These are phyloP conservation scores for Hydractinia echinata DNA, from an alignment of 30 jellyfish, hydroid and myxozoan species.

Conservation along the genomic window DNA sequence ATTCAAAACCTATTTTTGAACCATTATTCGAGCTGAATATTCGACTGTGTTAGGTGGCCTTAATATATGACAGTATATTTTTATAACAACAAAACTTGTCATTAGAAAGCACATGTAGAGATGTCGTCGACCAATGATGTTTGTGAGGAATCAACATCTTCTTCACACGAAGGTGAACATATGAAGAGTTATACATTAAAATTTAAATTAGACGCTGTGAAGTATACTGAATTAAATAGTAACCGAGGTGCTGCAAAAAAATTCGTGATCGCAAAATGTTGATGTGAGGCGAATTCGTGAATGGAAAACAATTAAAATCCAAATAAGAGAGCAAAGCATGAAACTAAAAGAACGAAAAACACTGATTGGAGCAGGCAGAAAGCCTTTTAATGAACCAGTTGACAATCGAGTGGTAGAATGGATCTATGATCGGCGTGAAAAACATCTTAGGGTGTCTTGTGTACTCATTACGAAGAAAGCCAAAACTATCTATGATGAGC, in stretches of 20 bases:
- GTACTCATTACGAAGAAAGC: not conserved
- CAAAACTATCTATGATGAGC: not conserved
- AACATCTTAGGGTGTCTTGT: not conserved
- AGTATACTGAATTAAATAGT: constrained; percentile 22
- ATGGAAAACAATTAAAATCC: constrained; percentile 11
- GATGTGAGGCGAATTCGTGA: constrained; percentile 21
- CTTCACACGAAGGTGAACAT: constrained; percentile 6
- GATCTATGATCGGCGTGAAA: no score
- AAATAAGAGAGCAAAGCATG: constrained; percentile 18
- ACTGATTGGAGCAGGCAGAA: constrained; percentile 30
- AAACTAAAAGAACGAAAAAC: constrained; percentile 22
- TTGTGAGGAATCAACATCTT: not conserved
- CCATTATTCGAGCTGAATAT: no score
- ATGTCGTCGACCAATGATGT: not conserved
- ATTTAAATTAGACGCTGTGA: constrained; percentile 16
- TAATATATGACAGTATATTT: constrained; percentile 6
- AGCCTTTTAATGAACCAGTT: constrained; percentile 9
- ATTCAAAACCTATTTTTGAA: no score
- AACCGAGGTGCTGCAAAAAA: constrained; percentile 19
- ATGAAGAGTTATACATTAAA: constrained; percentile 1
- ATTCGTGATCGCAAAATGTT: constrained; percentile 23
- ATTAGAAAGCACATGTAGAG: no score
- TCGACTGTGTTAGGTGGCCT: no score
- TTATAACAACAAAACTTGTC: constrained; percentile 25
- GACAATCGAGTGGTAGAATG: no score